Percentiles rank a stretch among this genome's conserved stretches.
Evolutionary conservation across 1,140 invertebrate genomes (phyloP).

Genomic region (Heliothis virescens): DNA sequence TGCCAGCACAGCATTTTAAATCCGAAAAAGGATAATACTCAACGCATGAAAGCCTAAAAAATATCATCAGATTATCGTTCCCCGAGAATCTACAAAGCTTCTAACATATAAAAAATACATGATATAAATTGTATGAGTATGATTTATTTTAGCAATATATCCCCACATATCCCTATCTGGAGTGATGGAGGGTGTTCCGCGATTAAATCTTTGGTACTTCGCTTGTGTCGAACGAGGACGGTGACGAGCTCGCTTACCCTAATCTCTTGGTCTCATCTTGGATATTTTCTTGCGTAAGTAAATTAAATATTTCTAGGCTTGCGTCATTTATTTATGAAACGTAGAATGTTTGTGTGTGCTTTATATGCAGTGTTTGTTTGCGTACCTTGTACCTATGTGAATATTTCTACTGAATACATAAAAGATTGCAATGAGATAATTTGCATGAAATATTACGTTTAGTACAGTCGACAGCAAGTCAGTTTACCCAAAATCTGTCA

Average conservation of each 20-base stretch:
- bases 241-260: background rate
- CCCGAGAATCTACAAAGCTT: background rate
- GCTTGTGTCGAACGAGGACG: background rate
- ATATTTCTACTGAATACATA: too few species aligned
- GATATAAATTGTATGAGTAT: slow-evolving; percentile 1
- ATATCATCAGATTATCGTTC: background rate
- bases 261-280: slow-evolving; percentile 4
- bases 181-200: slow-evolving; percentile 4
- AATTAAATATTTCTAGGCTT: slow-evolving; percentile 26
- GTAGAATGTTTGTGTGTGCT: background rate
- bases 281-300: background rate
- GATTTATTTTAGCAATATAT: slow-evolving; percentile 39
- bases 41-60: background rate
- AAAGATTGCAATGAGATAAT: too few species aligned
- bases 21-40: background rate
- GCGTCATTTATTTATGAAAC: background rate
- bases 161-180: slow-evolving; percentile 6
- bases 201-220: slow-evolving; percentile 37
- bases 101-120: slow-evolving; percentile 8
- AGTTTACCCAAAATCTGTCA: too few species aligned
- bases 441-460: too few species aligned
- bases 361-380: background rate
- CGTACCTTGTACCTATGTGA: too few species aligned
- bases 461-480: too few species aligned
- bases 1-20: too few species aligned